phyloP scores from a whole-genome alignment of 1,140 invertebrate species.

The Sitodiplosis mosellana region DNA sequence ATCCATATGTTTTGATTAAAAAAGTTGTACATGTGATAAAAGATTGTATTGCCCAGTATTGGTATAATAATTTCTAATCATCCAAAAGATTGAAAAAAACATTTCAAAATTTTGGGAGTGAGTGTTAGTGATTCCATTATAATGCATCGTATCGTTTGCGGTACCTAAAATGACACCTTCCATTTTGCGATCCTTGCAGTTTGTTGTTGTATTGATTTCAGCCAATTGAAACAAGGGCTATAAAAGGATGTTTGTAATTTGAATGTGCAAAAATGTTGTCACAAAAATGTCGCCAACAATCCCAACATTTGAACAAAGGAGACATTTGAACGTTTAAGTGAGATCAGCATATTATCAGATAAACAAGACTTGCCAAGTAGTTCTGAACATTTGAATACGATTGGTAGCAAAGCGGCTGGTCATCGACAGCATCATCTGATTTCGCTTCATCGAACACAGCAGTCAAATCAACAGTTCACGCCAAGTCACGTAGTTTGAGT shows the following conservation, averaged over 20 bases:
- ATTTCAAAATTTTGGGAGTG: no score
- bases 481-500: no score
- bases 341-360: constrained; percentile 83
- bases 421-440: no score
- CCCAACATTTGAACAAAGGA: constrained; percentile 96
- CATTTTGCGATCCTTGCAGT: constrained; percentile 99
- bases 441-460: no score
- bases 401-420: no score
- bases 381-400: constrained; percentile 28
- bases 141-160: constrained; percentile 92
- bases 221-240: constrained; percentile 87
- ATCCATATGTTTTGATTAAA: no score
- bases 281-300: constrained; percentile 98
- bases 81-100: no score
- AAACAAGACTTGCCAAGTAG: constrained; percentile 36
- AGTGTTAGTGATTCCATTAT: constrained; percentile 82
- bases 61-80: no score
- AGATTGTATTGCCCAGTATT: no score
- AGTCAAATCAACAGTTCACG: no score
- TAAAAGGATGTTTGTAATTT: constrained; percentile 95
- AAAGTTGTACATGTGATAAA: no score
- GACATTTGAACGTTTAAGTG: constrained; percentile 80
- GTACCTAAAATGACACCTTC: constrained; percentile 89
- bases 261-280: constrained; percentile 97
- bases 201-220: no score